These are phyloP conservation scores for Aspidiotus destructor DNA, from an alignment of 2,888 invertebrate genomes.

Conservation along the genomic window DNA sequence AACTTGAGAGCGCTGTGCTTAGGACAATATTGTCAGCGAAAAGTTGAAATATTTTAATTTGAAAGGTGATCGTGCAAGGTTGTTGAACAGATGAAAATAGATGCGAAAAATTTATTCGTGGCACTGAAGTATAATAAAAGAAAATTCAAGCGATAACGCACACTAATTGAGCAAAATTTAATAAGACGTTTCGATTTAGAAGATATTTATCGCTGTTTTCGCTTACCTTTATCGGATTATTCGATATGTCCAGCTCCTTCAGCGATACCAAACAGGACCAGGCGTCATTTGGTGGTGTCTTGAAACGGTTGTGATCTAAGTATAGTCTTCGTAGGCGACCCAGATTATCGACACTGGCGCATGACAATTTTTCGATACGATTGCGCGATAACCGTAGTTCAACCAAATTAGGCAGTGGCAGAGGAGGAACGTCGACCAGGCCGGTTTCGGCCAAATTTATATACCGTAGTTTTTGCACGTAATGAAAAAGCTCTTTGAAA, in stretches of 20 bases:
- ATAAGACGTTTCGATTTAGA: too few species aligned
- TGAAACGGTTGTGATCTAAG: constrained; percentile 65
- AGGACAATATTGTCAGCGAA: too few species aligned
- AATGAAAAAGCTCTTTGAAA: constrained; percentile 77
- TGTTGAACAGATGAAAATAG: too few species aligned
- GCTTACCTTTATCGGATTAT: constrained; percentile 62
- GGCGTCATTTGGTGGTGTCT: constrained; percentile 61
- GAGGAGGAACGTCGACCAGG: constrained; percentile 62
- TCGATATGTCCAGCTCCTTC: constrained; percentile 66
- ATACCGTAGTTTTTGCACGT: constrained; percentile 68
- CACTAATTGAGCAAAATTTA: too few species aligned
- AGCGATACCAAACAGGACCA: constrained; percentile 63
- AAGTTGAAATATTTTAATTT: too few species aligned
- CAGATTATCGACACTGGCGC: constrained; percentile 53
- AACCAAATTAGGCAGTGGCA: constrained; percentile 65
- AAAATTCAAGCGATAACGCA: too few species aligned
- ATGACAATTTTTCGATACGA: constrained; percentile 57
- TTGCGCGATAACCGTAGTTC: constrained; percentile 72
- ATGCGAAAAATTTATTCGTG: too few species aligned
- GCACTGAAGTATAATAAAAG: too few species aligned
- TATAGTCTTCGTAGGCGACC: constrained; percentile 59
- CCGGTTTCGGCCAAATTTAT: constrained; percentile 68
- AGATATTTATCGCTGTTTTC: neutral
- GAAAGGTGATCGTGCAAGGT: too few species aligned
- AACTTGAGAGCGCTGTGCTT: too few species aligned